These are phyloP conservation scores for Plutomurus gul DNA, from an alignment of 1,140 invertebrate species.

Conservation along the genomic window DNA sequence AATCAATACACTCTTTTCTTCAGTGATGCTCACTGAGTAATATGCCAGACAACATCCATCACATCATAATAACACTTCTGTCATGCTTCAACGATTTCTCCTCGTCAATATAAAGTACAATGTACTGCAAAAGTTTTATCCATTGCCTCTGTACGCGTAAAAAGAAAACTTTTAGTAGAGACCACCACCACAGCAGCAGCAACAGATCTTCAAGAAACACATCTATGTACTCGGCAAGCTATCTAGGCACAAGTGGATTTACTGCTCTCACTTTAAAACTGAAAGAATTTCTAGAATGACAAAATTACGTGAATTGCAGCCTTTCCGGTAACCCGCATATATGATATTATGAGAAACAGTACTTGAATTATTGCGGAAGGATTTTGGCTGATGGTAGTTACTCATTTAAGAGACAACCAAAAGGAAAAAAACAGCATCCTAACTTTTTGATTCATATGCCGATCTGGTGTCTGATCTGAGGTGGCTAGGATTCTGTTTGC, in stretches of 20 bases:
- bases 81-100: background rate
- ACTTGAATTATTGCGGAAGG: background rate
- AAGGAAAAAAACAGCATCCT: background rate
- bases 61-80: slow-evolving; percentile 26
- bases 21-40: slow-evolving; percentile 9
- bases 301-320: background rate
- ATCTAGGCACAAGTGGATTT: background rate
- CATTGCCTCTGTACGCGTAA: too few species aligned
- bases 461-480: background rate
- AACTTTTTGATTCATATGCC: background rate
- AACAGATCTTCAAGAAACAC: background rate
- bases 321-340: slow-evolving; percentile 5
- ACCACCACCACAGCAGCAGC: background rate
- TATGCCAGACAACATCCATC: slow-evolving; percentile 26
- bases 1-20: slow-evolving; percentile 21
- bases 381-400: background rate
- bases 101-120: slow-evolving; percentile 9
- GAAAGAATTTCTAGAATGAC: background rate
- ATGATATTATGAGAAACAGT: background rate
- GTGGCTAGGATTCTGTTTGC: background rate
- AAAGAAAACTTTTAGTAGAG: background rate
- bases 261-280: background rate
- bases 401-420: background rate
- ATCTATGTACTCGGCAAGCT: background rate
- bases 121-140: background rate